Evolutionary conservation across 2,797 vertebrate genomes (phyloP).

Genomic region (Delichon dasypus): DNA sequence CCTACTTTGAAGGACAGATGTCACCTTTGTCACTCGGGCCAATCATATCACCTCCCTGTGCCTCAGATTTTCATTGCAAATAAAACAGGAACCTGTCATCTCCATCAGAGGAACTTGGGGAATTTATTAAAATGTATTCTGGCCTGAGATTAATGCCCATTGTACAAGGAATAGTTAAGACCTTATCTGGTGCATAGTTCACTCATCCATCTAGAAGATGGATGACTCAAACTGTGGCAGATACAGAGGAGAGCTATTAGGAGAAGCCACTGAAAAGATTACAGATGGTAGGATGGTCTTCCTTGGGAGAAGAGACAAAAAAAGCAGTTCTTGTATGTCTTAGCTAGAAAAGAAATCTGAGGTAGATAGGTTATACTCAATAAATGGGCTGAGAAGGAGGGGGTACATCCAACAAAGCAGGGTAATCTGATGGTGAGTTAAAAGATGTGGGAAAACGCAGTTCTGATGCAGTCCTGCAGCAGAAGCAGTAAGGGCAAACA

Average conservation of each 20-base stretch:
- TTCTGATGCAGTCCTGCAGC: not conserved
- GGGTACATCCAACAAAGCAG: not conserved
- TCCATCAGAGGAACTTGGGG: not conserved
- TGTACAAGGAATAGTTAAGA: conserved; percentile 3
- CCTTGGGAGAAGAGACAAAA: not conserved
- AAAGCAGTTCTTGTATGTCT: not conserved
- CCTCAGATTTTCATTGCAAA: not conserved
- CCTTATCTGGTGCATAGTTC: not conserved
- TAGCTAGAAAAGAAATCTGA: not conserved
- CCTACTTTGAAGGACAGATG: not conserved
- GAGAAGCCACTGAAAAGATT: conserved; percentile 8
- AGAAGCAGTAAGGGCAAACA: not conserved
- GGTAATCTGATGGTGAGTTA: not conserved
- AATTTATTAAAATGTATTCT: conserved; percentile 44
- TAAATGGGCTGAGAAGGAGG: not conserved
- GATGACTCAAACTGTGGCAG: conserved; percentile 8
- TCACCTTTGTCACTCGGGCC: not conserved
- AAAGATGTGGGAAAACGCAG: not conserved
- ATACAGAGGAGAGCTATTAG: conserved; percentile 17
- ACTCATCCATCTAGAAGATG: not conserved
- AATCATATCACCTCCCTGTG: not conserved
- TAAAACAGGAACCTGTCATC: not conserved
- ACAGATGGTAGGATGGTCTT: not conserved
- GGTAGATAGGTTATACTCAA: not conserved
- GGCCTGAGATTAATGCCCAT: conserved; percentile 29